Evolutionary conservation across 2,797 vertebrate genomes (phyloP).

Genomic region (Capromys pilorides): DNA sequence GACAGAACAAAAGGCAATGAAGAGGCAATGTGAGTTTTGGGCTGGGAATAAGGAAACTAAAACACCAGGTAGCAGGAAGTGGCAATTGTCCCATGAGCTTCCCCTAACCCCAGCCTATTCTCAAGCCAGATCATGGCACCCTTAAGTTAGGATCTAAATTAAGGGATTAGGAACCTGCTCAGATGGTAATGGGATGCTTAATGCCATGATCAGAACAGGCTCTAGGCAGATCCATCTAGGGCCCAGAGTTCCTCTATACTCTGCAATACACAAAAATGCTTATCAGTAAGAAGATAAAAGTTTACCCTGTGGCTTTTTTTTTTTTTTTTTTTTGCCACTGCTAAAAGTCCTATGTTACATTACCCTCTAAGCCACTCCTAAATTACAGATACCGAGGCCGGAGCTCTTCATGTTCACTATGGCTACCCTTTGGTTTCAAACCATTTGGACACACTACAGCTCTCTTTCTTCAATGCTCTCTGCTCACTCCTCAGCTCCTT

Average conservation of each 20-base stretch:
- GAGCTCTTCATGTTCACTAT: not conserved
- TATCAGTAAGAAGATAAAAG: not conserved
- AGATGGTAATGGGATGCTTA: not conserved
- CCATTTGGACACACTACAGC: not conserved
- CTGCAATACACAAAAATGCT: not conserved
- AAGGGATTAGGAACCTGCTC: not conserved
- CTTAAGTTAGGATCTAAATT: not conserved
- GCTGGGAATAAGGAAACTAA: not conserved
- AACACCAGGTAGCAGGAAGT: not conserved
- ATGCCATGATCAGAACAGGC: not conserved
- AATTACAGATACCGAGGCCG: not conserved
- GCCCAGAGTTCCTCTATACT: not conserved
- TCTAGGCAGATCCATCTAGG: not conserved
- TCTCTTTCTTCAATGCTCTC: not conserved
- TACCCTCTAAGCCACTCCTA: not conserved
- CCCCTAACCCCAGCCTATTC: not conserved
- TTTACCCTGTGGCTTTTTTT: not conserved
- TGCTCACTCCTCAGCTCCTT: not conserved
- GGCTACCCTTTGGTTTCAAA: not conserved
- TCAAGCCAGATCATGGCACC: not conserved
- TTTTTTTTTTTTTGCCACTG: not conserved
- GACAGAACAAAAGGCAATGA: not conserved
- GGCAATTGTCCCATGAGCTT: not conserved
- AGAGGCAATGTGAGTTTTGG: not conserved
- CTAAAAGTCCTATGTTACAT: not conserved